A percentile compares a stretch with the other conserved stretches of the same genome.
phyloP scores from a whole-genome alignment of 2,797 vertebrate genomes.

The Gallinago solitaria region DNA sequence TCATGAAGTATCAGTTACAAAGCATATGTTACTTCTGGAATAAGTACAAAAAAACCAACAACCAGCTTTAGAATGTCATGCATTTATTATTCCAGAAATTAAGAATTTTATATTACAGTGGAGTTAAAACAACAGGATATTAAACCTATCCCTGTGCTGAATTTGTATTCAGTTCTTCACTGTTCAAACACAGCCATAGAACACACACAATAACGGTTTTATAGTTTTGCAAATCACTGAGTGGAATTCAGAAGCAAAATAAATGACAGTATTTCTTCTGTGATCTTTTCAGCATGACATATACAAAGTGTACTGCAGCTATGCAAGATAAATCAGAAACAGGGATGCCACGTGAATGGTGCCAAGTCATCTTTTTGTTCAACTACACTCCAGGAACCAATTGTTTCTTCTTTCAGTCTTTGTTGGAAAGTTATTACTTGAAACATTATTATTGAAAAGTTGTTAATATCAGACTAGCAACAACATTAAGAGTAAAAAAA shows the following conservation, averaged over 20 bases:
- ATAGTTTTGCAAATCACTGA: neutral
- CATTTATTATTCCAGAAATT: neutral
- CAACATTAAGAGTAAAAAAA: neutral
- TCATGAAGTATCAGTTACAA: neutral
- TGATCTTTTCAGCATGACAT: neutral
- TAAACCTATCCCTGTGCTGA: neutral
- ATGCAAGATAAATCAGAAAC: neutral
- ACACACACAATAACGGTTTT: neutral
- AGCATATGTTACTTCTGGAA: neutral
- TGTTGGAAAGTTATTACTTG: neutral
- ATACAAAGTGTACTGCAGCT: neutral
- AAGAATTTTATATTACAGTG: neutral
- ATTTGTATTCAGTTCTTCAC: neutral
- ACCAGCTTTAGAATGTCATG: neutral
- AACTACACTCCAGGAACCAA: fast-evolving
- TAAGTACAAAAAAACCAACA: neutral
- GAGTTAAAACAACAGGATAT: neutral
- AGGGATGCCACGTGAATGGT: neutral
- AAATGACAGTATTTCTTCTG: neutral
- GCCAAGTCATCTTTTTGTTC: neutral
- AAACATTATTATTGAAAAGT: too few relatives aligned
- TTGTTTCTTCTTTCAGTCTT: neutral
- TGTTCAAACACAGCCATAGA: neutral
- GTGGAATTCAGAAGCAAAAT: neutral
- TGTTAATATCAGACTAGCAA: neutral